These are phyloP conservation scores for Diarsia mendica DNA, from an alignment of 2,888 invertebrate species.

Conservation along the genomic window DNA sequence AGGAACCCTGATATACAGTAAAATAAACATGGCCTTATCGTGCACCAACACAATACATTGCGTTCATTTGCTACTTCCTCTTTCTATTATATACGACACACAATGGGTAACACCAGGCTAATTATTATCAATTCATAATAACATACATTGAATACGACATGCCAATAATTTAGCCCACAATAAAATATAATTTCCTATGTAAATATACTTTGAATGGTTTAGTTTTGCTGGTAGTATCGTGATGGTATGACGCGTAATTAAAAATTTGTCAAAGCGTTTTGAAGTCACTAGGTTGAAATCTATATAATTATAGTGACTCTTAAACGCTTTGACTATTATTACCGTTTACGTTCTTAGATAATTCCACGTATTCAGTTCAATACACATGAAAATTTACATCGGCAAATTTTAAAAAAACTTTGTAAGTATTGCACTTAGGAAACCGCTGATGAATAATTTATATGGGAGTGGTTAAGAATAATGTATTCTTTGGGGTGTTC, in stretches of 20 bases:
- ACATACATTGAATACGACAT: slow-evolving; percentile 27
- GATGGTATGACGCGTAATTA: too few species aligned
- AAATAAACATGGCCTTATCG: slow-evolving; percentile 30
- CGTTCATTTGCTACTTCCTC: slow-evolving; percentile 66
- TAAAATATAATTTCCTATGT: slow-evolving; percentile 2
- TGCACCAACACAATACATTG: slow-evolving; percentile 53
- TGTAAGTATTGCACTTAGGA: too few species aligned
- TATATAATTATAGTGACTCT: too few species aligned
- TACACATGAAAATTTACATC: too few species aligned
- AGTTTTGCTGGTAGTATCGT: not conserved
- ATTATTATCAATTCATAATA: slow-evolving; percentile 44
- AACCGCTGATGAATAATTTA: too few species aligned
- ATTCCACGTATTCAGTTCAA: not conserved
- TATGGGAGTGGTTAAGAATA: too few species aligned
- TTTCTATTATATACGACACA: slow-evolving; percentile 35
- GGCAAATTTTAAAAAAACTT: too few species aligned
- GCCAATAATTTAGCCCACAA: slow-evolving; percentile 12
- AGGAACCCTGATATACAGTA: slow-evolving; percentile 46
- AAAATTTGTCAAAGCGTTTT: not conserved
- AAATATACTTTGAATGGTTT: slow-evolving; percentile 10
- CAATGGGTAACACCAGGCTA: slow-evolving; percentile 43
- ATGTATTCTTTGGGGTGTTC: too few species aligned
- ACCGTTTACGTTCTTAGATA: not conserved
- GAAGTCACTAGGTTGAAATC: too few species aligned
- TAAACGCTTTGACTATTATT: too few species aligned